Percentiles rank a stretch among this genome's conserved stretches.
These are phyloP conservation scores for Ylistrum balloti DNA, from an alignment of 1,140 invertebrate species.

Conservation along the genomic window DNA sequence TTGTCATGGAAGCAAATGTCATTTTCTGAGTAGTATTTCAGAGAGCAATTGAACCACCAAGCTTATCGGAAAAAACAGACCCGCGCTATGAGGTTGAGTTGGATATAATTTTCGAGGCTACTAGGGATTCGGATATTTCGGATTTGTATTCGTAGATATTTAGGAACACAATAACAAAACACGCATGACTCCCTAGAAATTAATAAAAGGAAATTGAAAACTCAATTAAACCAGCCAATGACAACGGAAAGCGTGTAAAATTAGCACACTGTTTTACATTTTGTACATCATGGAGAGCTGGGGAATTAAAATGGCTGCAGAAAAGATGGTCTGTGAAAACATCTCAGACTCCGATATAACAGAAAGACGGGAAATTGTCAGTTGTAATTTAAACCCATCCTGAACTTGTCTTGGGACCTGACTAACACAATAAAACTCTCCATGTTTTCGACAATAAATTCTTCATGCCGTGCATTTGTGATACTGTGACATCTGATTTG, in stretches of 20 bases:
- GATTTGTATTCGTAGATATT: background rate
- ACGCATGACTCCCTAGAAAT: background rate
- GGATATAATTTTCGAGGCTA: too few species aligned
- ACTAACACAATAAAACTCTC: too few species aligned
- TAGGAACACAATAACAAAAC: background rate
- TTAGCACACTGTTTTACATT: background rate
- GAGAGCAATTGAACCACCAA: too few species aligned
- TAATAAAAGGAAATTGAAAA: background rate
- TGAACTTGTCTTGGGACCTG: background rate
- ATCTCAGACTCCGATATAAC: background rate
- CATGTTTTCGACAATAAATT: too few species aligned
- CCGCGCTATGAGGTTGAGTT: too few species aligned
- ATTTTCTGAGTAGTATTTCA: too few species aligned
- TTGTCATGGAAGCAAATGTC: too few species aligned
- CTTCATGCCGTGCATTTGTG: too few species aligned
- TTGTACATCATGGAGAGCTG: background rate
- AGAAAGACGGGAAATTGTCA: background rate
- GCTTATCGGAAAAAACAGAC: too few species aligned
- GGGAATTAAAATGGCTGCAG: background rate
- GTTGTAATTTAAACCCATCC: background rate
- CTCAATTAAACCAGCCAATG: background rate
- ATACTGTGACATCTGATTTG: too few species aligned
- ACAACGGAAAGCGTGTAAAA: background rate
- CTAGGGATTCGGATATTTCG: background rate
- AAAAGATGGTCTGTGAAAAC: background rate